Conservation (phyloP, 2,113 vertebrate species). For the Chaenogobius annularis region DNA sequence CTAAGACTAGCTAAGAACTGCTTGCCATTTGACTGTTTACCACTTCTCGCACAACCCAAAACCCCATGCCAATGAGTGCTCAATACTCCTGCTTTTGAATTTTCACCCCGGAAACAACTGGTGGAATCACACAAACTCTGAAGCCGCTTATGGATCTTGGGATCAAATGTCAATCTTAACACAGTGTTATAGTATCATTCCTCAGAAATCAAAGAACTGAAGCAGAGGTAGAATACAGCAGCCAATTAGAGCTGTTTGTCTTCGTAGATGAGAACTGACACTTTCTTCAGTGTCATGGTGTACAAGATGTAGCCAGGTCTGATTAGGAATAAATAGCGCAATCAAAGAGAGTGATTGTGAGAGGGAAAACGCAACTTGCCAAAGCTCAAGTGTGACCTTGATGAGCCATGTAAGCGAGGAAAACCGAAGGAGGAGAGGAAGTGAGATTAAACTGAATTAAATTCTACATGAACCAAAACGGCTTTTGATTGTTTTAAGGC, state of each 20-base stretch:
- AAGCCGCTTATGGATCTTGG: too few species aligned
- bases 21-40: too few species aligned
- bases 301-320: constrained; percentile 31
- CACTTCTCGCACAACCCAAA: too few species aligned
- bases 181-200: constrained; percentile 23
- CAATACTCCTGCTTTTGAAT: neutral
- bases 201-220: constrained; percentile 27
- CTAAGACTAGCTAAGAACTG: too few species aligned
- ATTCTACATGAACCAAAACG: neutral
- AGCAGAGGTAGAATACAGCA: neutral
- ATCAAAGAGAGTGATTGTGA: constrained; percentile 68
- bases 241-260: constrained; percentile 57
- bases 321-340: constrained; percentile 62
- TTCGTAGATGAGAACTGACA: constrained; percentile 46
- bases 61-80: neutral
- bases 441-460: constrained; percentile 1
- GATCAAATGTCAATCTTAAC: constrained; percentile 24
- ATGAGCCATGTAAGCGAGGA: constrained; percentile 12
- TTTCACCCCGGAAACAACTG: neutral
- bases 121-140: neutral
- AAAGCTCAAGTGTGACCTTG: constrained; percentile 54
- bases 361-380: constrained; percentile 36
- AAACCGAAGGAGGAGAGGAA: neutral
- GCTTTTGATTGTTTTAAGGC: neutral
- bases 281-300: constrained; percentile 46